phyloP scores from a whole-genome alignment of 2,888 invertebrate species.

The Atherix ibis region DNA sequence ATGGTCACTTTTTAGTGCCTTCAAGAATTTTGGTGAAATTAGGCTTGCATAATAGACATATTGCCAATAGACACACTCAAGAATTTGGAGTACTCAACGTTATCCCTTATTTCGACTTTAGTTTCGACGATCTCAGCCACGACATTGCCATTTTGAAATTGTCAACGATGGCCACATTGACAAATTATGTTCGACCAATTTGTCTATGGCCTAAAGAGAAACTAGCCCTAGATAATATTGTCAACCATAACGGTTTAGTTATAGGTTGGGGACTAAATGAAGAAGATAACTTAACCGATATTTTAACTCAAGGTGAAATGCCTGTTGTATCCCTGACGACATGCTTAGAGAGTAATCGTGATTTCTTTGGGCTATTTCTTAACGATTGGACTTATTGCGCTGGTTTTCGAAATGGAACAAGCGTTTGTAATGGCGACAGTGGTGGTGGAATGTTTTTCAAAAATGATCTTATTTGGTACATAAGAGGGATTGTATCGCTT shows the following conservation, averaged over 20 bases:
- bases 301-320: constrained; percentile 20
- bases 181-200: constrained; percentile 28
- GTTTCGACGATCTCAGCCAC: constrained; percentile 11
- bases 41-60: constrained; percentile 28
- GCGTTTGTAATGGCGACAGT: constrained; percentile 38
- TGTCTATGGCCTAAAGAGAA: constrained; percentile 24
- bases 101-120: constrained; percentile 6
- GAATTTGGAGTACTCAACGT: constrained; percentile 16
- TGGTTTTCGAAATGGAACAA: constrained; percentile 21
- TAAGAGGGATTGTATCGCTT: constrained; percentile 14
- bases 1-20: constrained; percentile 19
- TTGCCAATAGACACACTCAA: constrained; percentile 23
- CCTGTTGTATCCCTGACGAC: constrained; percentile 22
- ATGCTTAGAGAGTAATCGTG: constrained; percentile 17
- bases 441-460: constrained; percentile 34
- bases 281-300: constrained; percentile 17
- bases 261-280: constrained; percentile 31
- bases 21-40: constrained; percentile 23
- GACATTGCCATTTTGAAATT: constrained; percentile 28
- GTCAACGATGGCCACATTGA: constrained; percentile 20
- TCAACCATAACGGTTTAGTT: constrained; percentile 14
- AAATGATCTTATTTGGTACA: constrained; percentile 5
- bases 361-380: constrained; percentile 10
- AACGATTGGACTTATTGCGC: constrained; percentile 11
- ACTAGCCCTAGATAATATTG: constrained; percentile 6